Percentiles rank a stretch among this genome's conserved stretches.
These are phyloP conservation scores for Phataginus tetradactyla DNA, from an alignment of 2,797 vertebrate species.

Conservation along the genomic window DNA sequence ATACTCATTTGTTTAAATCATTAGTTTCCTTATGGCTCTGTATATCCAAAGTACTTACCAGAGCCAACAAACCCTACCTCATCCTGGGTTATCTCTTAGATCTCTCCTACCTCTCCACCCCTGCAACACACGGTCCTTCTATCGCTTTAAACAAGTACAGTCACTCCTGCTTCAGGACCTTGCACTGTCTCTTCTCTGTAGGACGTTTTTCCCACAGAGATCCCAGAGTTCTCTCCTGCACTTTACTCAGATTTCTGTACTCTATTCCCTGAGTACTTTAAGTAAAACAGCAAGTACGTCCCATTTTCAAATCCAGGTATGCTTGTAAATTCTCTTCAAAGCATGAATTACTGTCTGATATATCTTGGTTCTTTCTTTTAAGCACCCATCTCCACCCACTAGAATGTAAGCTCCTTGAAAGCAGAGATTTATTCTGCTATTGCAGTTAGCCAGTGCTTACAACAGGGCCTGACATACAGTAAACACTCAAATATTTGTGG, in stretches of 20 bases:
- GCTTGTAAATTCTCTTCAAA: not conserved
- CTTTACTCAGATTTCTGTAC: not conserved
- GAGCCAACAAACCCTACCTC: too few species aligned
- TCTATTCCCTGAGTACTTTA: not conserved
- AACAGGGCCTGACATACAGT: not conserved
- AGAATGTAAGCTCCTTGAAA: not conserved
- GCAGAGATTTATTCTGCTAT: not conserved
- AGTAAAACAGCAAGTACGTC: not conserved
- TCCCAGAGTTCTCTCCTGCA: not conserved
- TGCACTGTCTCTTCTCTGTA: not conserved
- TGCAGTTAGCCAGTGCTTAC: not conserved
- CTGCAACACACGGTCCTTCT: too few species aligned
- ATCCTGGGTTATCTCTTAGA: not conserved
- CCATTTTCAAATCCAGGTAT: not conserved
- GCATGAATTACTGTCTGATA: not conserved
- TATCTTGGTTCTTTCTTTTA: not conserved
- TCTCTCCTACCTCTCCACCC: not conserved
- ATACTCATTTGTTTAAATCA: not conserved
- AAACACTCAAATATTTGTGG: not conserved
- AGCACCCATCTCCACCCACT: not conserved
- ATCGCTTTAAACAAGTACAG: not conserved
- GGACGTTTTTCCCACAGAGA: not conserved
- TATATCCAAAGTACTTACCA: not conserved
- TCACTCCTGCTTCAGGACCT: not conserved
- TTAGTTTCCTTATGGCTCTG: not conserved